These are phyloP conservation scores for Dendroctonus valens DNA, from an alignment of 1,140 invertebrate species.

Conservation along the genomic window DNA sequence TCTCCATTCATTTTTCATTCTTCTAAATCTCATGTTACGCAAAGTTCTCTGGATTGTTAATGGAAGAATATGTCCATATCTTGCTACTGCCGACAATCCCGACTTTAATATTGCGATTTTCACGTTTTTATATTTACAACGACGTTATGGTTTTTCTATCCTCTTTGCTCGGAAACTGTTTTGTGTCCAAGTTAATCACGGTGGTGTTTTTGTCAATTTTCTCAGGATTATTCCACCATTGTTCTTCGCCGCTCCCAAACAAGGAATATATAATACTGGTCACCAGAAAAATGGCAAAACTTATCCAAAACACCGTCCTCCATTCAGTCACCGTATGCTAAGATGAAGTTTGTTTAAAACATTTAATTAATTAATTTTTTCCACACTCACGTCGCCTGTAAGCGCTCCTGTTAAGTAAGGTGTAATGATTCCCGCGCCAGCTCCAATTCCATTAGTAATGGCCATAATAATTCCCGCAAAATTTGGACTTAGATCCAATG, in stretches of 20 bases:
- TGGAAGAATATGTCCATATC: too few species aligned
- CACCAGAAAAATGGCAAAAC: slow-evolving; percentile 67
- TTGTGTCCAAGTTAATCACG: slow-evolving; percentile 4
- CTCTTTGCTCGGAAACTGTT: background rate
- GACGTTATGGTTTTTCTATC: background rate
- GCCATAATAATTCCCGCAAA: slow-evolving; percentile 82
- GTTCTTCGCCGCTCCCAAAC: slow-evolving; percentile 69
- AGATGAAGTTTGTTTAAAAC: background rate
- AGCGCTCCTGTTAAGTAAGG: slow-evolving; percentile 76
- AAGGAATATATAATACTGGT: slow-evolving; percentile 73
- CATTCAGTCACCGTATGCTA: slow-evolving; percentile 72
- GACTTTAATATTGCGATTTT: too few species aligned
- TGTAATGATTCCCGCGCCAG: slow-evolving; percentile 77
- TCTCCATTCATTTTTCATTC: too few species aligned
- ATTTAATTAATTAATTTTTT: background rate
- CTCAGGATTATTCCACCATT: slow-evolving; percentile 62
- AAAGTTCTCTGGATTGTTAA: too few species aligned
- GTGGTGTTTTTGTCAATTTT: slow-evolving; percentile 4
- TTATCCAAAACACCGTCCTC: slow-evolving; percentile 81
- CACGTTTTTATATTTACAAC: background rate
- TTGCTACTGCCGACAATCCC: too few species aligned
- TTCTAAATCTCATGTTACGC: too few species aligned
- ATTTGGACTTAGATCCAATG: slow-evolving; percentile 80
- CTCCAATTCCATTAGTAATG: slow-evolving; percentile 80
- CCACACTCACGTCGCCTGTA: slow-evolving; percentile 63